A percentile compares a stretch with the other conserved stretches of the same genome.
Conservation (phyloP, 2,113 vertebrate species). For the Lophochroa leadbeateri region DNA sequence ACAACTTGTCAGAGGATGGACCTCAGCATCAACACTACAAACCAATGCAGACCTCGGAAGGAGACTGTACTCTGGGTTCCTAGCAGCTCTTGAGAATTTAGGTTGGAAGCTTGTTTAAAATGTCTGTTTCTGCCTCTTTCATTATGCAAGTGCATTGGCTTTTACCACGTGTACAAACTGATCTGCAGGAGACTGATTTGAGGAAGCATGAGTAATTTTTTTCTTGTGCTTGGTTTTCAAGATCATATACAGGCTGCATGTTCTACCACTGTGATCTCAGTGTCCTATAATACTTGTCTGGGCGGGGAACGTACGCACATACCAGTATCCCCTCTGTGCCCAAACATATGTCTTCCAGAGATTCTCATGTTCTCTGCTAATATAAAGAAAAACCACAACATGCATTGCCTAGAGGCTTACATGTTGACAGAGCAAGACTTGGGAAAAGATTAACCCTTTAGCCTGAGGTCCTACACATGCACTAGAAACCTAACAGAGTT, state of each 20-base stretch:
- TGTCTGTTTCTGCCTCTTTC: background rate
- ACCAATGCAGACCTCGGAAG: background rate
- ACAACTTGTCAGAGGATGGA: background rate
- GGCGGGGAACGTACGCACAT: background rate
- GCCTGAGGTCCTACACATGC: background rate
- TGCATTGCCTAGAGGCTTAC: background rate
- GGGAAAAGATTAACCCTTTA: background rate
- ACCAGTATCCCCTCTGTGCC: background rate
- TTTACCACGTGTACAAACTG: background rate
- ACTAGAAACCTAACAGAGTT: background rate
- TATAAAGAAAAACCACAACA: background rate
- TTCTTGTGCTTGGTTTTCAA: background rate
- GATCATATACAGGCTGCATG: background rate
- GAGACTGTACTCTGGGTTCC: background rate
- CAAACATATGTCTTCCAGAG: background rate
- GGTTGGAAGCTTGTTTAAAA: background rate
- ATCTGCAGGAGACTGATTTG: background rate
- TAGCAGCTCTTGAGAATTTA: background rate
- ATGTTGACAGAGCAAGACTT: background rate
- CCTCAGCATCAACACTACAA: background rate
- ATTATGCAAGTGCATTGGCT: background rate
- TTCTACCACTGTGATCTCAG: background rate
- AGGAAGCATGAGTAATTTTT: background rate
- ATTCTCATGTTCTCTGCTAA: background rate
- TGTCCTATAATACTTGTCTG: rapidly evolving